Base-by-base conservation (phyloP, 1,140 invertebrate species). In the Colletes latitarsis region DNA sequence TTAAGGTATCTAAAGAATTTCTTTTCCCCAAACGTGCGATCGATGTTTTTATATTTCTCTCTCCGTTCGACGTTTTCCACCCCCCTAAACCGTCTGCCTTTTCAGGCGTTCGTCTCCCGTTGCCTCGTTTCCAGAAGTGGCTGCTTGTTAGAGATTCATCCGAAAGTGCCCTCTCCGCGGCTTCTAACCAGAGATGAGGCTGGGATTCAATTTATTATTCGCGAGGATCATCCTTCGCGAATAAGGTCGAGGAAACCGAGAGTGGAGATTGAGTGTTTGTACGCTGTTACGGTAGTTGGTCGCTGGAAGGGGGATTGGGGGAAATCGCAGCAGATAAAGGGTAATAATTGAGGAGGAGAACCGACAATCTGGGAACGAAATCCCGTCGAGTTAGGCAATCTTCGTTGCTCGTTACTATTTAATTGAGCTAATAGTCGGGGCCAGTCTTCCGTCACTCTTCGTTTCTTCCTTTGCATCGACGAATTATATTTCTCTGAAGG, bases 161-260 rank as follows among this genome's bases (percentile, higher is more conserved):
- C 72, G 53, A 81, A 81, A 81, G 72, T 75, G 43, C 63, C 63
- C 49, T 62, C 43, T 67, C 53, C 78, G 57, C 70, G 70, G 53
- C 14, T 43, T 75, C 63, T 68, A 81, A 62, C 78, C 78, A 75
- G 78, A 67, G 64, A 75, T 81, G 78, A 81, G 72, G 53, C 78
- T 72, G 63, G 72, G 78, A 81, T 81, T 81, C 72, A 81, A 81
- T 81, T 81, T 81, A 81, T 81, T 81, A 81, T 81, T 81, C 78
- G 71, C 63, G n/a, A 43, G 64, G 63, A 81, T 81, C 53, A 75
- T 76, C 72, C 53, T 46, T 5, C 10, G 72, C 63, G 72, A 68
- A 68, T 75, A 81, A 81, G 78, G 62, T 68, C 63, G 72, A 62
- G 72, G 46, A 75, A 76, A 81, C 55, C 53, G 78, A 75, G 72